These are phyloP conservation scores for Mirounga angustirostris DNA, from an alignment of 2,113 vertebrate species.

Conservation along the genomic window DNA sequence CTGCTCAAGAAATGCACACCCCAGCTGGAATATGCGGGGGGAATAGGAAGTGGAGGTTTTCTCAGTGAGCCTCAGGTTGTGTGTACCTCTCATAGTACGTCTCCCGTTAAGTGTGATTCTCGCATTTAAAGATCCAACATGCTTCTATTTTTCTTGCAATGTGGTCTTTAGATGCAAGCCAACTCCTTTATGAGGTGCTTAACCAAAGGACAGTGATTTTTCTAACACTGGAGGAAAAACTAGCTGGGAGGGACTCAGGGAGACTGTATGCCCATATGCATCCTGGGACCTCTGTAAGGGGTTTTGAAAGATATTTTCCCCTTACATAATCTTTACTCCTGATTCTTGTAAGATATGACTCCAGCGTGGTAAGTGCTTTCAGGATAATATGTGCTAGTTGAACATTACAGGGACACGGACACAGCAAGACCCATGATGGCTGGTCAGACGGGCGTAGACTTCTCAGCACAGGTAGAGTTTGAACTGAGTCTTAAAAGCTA, in stretches of 20 bases:
- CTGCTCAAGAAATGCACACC: not conserved
- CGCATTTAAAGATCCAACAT: not conserved
- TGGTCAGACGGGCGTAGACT: not conserved
- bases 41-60: not conserved
- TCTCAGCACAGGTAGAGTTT: not conserved
- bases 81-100: not conserved
- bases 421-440: not conserved
- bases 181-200: not conserved
- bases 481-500: not conserved
- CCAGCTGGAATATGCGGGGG: not conserved
- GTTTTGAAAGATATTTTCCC: not conserved
- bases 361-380: not conserved
- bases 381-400: not conserved
- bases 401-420: not conserved
- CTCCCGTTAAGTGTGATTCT: not conserved
- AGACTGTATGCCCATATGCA: not conserved
- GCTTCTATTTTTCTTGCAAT: not conserved
- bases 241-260: not conserved
- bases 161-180: not conserved
- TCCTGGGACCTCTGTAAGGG: not conserved
- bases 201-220: not conserved
- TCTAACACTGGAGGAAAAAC: not conserved
- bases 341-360: not conserved
- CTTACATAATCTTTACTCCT: not conserved
- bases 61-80: not conserved